These are phyloP conservation scores for Octodonta nipae DNA, from an alignment of 2,888 invertebrate species.

Conservation along the genomic window DNA sequence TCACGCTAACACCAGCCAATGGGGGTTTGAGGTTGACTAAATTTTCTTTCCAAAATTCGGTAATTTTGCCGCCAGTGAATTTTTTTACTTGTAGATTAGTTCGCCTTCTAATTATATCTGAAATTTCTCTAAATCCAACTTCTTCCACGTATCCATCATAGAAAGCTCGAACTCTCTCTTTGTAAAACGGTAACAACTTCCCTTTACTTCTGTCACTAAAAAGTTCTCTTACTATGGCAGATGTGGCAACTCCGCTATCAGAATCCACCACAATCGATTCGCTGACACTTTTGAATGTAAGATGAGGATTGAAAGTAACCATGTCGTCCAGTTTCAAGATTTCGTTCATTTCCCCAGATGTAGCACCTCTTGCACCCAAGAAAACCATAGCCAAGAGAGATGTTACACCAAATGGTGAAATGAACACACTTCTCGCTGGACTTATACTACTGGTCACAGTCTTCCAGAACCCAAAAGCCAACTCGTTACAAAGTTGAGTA, in stretches of 20 bases:
- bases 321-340: conserved; percentile 72
- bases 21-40: conserved; percentile 61
- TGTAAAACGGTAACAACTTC: conserved; percentile 72
- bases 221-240: conserved; percentile 68
- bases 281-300: conserved; percentile 73
- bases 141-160: conserved; percentile 80
- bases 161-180: conserved; percentile 74
- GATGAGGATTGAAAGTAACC: conserved; percentile 80
- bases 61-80: conserved; percentile 61
- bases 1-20: conserved; percentile 66
- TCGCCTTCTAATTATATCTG: conserved; percentile 66
- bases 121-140: conserved; percentile 67
- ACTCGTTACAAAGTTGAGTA: conserved; percentile 66
- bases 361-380: conserved; percentile 71
- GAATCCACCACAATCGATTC: conserved; percentile 57
- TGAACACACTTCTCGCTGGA: conserved; percentile 59
- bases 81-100: conserved; percentile 69
- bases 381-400: conserved; percentile 84
- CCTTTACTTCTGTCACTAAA: conserved; percentile 72
- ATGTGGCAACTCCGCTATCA: conserved; percentile 60
- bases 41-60: conserved; percentile 62
- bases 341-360: conserved; percentile 83
- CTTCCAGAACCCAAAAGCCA: conserved; percentile 74
- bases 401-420: conserved; percentile 74
- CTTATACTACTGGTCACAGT: conserved; percentile 58